These are phyloP conservation scores for Anguilla pacifica DNA, from an alignment of 2,797 vertebrate genomes.

Conservation along the genomic window DNA sequence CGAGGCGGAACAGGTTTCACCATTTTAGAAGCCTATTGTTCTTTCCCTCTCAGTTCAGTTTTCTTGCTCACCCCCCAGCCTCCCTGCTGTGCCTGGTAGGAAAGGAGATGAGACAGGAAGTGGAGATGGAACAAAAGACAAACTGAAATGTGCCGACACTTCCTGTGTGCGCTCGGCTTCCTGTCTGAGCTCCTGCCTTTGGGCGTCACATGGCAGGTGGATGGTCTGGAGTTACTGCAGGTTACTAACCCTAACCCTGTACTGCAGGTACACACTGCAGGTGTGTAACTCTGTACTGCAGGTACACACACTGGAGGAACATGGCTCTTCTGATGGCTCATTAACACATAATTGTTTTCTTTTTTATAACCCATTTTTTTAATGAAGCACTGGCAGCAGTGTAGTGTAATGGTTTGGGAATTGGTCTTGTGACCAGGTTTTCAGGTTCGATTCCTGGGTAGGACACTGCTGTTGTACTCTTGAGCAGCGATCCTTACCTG, in stretches of 20 bases:
- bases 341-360: background rate
- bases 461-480: no score
- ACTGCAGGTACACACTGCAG: no score
- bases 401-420: no score
- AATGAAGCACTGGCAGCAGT: no score
- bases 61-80: background rate
- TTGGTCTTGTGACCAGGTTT: no score
- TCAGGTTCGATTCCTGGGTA: no score
- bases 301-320: background rate
- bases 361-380: background rate
- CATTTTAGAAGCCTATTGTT: slow-evolving; percentile 39
- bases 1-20: slow-evolving; percentile 33
- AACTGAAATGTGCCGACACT: slow-evolving; percentile 33
- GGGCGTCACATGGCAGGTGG: slow-evolving; percentile 33
- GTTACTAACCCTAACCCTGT: no score
- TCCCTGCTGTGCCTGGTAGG: slow-evolving; percentile 20
- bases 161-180: slow-evolving; percentile 45
- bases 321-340: background rate
- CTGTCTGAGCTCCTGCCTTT: slow-evolving; percentile 44
- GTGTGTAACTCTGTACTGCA: no score
- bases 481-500: no score
- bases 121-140: slow-evolving; percentile 36
- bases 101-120: slow-evolving; percentile 51
- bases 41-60: background rate
- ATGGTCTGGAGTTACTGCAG: background rate